These are phyloP conservation scores for Diabrotica undecimpunctata DNA, from an alignment of 1,140 invertebrate genomes.

Conservation along the genomic window DNA sequence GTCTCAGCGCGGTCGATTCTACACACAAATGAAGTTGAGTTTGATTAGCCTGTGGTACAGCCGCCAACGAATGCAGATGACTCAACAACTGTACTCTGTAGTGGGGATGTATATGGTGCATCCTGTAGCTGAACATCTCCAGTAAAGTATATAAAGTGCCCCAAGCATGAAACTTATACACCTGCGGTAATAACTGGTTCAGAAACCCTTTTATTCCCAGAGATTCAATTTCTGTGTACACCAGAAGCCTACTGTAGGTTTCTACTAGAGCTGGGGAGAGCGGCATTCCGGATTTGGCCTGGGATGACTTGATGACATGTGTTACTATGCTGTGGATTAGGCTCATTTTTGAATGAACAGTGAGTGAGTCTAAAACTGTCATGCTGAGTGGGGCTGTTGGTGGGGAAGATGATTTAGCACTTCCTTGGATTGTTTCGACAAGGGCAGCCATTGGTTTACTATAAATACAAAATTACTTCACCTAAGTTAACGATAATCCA, in stretches of 20 bases:
- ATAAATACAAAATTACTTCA: not conserved
- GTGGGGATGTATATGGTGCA: conserved; percentile 94
- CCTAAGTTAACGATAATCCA: too few relatives aligned
- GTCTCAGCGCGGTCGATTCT: conserved; percentile 85
- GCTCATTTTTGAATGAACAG: conserved; percentile 96
- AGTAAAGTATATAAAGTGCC: conserved; percentile 89
- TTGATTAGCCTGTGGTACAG: conserved; percentile 89
- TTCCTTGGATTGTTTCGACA: conserved; percentile 83
- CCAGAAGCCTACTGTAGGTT: conserved; percentile 88
- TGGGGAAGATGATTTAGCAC: conserved; percentile 57
- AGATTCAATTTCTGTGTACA: conserved; percentile 96
- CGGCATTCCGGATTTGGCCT: conserved; percentile 75
- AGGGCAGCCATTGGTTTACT: conserved; percentile 52
- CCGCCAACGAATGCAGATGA: conserved; percentile 82
- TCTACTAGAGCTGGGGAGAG: conserved; percentile 90
- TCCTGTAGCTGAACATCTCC: conserved; percentile 94
- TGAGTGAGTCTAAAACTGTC: conserved; percentile 86
- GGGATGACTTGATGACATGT: conserved; percentile 82
- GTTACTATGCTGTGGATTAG: conserved; percentile 92
- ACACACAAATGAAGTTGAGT: conserved; percentile 93
- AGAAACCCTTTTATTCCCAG: conserved; percentile 96
- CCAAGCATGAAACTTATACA: conserved; percentile 91
- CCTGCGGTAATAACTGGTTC: conserved; percentile 82
- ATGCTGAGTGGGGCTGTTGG: conserved; percentile 86
- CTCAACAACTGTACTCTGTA: conserved; percentile 88